A percentile compares a stretch with the other conserved stretches of the same genome.
Conservation (phyloP, 2,797 vertebrate genomes). For the Anguilla obscura region DNA sequence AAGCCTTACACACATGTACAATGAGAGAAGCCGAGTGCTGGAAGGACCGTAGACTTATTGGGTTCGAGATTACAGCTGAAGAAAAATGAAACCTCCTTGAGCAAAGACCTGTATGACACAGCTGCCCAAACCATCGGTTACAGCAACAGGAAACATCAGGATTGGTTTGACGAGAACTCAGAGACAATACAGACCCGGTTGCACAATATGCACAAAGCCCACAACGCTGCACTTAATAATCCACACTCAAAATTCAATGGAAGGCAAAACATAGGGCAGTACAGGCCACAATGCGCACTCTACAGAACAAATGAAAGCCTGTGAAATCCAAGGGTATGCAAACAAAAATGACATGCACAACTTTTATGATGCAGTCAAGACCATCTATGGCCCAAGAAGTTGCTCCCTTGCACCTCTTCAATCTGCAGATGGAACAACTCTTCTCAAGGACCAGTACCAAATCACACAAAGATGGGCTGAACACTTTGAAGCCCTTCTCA, state of each 20-base stretch:
- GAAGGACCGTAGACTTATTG: neutral
- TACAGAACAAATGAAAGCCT: too few species aligned
- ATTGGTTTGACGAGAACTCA: too few species aligned
- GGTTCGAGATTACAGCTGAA: neutral
- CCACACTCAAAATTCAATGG: too few species aligned
- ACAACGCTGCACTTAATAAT: too few species aligned
- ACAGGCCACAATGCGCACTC: too few species aligned
- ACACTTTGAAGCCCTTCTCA: neutral
- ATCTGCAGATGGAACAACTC: neutral
- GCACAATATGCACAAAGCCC: too few species aligned
- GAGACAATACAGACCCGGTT: too few species aligned
- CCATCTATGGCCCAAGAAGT: slow-evolving; percentile 20
- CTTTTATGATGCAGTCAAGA: neutral
- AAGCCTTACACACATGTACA: too few species aligned
- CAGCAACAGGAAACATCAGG: too few species aligned
- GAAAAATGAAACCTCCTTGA: slow-evolving; percentile 18
- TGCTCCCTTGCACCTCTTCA: neutral
- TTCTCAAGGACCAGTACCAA: neutral
- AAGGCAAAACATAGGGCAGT: neutral
- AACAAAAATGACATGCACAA: neutral
- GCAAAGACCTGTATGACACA: too few species aligned
- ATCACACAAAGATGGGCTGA: neutral
- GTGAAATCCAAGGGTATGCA: too few species aligned
- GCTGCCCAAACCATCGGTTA: too few species aligned
- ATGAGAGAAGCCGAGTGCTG: slow-evolving; percentile 23